phyloP scores from a whole-genome alignment of 1,140 invertebrate genomes.

The Globodera rostochiensis region DNA sequence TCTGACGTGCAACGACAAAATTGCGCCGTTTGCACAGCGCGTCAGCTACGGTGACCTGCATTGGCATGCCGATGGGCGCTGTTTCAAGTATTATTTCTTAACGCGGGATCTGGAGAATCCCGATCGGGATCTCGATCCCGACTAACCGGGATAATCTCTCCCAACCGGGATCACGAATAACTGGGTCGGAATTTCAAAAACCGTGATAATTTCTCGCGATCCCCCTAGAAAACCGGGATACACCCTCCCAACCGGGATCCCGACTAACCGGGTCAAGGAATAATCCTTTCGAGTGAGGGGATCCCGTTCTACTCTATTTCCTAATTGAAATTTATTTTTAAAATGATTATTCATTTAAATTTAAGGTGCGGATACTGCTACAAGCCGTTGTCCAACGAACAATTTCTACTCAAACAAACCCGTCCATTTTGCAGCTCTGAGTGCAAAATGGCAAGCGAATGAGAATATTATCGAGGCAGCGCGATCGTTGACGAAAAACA shows the following conservation, averaged over 20 bases:
- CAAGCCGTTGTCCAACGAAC: constrained; percentile 36
- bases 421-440: constrained; percentile 29
- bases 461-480: too few relatives aligned
- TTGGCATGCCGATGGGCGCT: constrained; percentile 72
- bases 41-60: constrained; percentile 76
- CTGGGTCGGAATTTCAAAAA: neutral
- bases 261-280: too few relatives aligned
- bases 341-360: constrained; percentile 27
- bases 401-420: constrained; percentile 37
- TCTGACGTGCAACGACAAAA: constrained; percentile 74
- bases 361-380: constrained; percentile 30
- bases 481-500: too few relatives aligned
- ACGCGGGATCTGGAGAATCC: too few relatives aligned
- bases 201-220: neutral
- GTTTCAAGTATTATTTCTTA: constrained; percentile 31
- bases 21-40: constrained; percentile 77
- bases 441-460: constrained; percentile 33
- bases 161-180: too few relatives aligned
- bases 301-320: neutral
- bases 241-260: too few relatives aligned
- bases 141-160: too few relatives aligned
- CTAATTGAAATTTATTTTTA: neutral
- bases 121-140: too few relatives aligned
- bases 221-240: neutral
- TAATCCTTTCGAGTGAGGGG: too few relatives aligned